Evolutionary conservation across 2,797 vertebrate species (phyloP).

Genomic region (Phaenicophaeus curvirostris): DNA sequence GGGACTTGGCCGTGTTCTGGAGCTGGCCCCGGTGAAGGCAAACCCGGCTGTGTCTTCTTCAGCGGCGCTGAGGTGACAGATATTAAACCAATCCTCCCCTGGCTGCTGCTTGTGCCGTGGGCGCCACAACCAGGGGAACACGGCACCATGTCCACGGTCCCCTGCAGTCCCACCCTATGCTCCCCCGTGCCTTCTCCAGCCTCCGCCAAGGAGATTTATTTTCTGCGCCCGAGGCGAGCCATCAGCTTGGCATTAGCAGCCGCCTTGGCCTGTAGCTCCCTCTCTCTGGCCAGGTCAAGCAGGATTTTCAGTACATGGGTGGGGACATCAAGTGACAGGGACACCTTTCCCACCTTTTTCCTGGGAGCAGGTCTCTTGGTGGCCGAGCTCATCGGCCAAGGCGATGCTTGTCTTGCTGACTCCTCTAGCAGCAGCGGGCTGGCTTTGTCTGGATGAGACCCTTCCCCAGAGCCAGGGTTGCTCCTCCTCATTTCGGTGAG

Average conservation of each 20-base stretch:
- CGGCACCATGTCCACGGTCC: accelerated
- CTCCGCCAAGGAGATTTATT: conserved; percentile 40
- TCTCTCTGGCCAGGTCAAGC: conserved; percentile 85
- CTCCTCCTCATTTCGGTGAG: not conserved
- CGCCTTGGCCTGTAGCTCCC: conserved; percentile 84
- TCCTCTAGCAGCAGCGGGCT: not conserved
- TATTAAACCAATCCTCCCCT: accelerated
- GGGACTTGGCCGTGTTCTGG: not conserved
- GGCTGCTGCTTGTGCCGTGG: not conserved
- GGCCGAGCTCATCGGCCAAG: not conserved
- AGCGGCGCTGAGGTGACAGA: not conserved
- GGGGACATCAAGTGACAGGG: conserved; percentile 85
- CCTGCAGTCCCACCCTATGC: accelerated
- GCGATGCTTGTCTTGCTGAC: not conserved
- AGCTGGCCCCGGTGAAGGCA: accelerated
- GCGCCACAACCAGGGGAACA: accelerated
- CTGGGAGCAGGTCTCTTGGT: not conserved
- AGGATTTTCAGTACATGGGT: conserved; percentile 84
- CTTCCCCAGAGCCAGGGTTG: not conserved
- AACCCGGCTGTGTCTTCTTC: not conserved
- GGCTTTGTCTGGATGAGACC: not conserved
- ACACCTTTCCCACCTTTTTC: conserved; percentile 80
- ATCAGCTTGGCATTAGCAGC: conserved; percentile 86
- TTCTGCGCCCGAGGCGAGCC: conserved; percentile 84
- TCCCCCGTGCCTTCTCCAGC: accelerated